These are phyloP conservation scores for Octomys mimax DNA, from an alignment of 2,797 vertebrate species.

Conservation along the genomic window DNA sequence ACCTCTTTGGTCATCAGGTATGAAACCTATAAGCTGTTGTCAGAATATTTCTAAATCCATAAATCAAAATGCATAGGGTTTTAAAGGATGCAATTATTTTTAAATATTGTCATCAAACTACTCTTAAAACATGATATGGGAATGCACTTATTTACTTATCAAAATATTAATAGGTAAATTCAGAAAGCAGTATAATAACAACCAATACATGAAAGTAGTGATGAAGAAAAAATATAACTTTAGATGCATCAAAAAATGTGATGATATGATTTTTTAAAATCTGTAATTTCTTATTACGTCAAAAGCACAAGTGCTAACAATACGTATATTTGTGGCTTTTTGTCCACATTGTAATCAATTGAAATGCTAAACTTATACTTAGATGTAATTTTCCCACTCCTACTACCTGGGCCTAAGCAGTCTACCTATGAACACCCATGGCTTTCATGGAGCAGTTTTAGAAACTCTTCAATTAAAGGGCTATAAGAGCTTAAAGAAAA, in stretches of 20 bases:
- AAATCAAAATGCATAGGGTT: constrained; percentile 22
- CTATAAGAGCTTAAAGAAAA: constrained; percentile 10
- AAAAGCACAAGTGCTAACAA: neutral
- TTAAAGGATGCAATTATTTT: constrained; percentile 19
- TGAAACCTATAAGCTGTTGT: constrained; percentile 42
- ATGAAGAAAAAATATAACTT: constrained; percentile 40
- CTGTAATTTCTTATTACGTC: constrained; percentile 25
- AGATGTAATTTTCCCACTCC: constrained; percentile 1
- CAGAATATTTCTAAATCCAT: constrained; percentile 48
- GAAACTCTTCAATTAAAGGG: neutral
- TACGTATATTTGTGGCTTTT: neutral
- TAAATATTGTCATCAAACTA: constrained; percentile 28
- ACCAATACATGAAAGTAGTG: neutral
- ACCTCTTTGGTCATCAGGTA: neutral
- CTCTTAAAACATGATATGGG: neutral
- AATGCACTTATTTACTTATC: constrained; percentile 1
- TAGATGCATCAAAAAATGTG: neutral
- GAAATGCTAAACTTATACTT: neutral
- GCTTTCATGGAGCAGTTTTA: neutral
- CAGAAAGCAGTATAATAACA: neutral
- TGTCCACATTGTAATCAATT: neutral
- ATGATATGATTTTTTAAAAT: neutral
- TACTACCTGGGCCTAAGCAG: neutral
- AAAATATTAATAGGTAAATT: constrained; percentile 11
- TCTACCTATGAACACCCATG: neutral